Conservation (phyloP, 2,113 vertebrate species). For the Struthio camelus region DNA sequence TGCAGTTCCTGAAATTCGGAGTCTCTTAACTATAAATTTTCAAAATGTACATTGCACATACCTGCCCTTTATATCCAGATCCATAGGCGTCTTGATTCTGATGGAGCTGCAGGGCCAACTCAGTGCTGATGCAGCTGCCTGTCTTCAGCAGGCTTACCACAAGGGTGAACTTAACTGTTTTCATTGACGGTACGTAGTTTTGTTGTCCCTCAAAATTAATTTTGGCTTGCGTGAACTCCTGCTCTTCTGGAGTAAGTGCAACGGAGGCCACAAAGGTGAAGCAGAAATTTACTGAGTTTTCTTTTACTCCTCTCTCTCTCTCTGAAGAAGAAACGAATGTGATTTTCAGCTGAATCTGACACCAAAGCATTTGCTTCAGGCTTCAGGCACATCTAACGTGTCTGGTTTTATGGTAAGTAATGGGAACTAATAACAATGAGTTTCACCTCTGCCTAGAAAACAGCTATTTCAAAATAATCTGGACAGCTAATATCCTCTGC, state of each 20-base stretch:
- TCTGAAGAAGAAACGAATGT: slow-evolving; percentile 44
- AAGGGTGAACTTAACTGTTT: slow-evolving; percentile 36
- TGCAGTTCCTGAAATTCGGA: slow-evolving; percentile 33
- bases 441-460: slow-evolving; percentile 51
- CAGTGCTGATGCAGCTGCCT: neutral
- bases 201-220: slow-evolving; percentile 60
- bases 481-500: neutral
- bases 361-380: slow-evolving; percentile 59
- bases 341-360: slow-evolving; percentile 60
- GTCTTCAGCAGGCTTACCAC: neutral
- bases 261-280: slow-evolving; percentile 50
- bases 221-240: neutral
- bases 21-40: slow-evolving; percentile 40
- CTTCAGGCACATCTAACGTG: slow-evolving; percentile 23
- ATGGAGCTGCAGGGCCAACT: neutral
- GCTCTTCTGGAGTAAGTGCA: slow-evolving; percentile 40
- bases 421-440: slow-evolving; percentile 56
- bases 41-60: neutral
- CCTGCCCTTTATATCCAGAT: slow-evolving; percentile 32
- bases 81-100: neutral
- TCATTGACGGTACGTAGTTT: slow-evolving; percentile 15
- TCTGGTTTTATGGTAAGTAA: slow-evolving; percentile 60
- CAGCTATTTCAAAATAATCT: slow-evolving; percentile 54
- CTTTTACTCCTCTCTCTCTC: slow-evolving; percentile 39
- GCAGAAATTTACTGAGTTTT: slow-evolving; percentile 59